Evolutionary conservation across 1,140 invertebrate species (phyloP).

Genomic region (Ceratina australensis): DNA sequence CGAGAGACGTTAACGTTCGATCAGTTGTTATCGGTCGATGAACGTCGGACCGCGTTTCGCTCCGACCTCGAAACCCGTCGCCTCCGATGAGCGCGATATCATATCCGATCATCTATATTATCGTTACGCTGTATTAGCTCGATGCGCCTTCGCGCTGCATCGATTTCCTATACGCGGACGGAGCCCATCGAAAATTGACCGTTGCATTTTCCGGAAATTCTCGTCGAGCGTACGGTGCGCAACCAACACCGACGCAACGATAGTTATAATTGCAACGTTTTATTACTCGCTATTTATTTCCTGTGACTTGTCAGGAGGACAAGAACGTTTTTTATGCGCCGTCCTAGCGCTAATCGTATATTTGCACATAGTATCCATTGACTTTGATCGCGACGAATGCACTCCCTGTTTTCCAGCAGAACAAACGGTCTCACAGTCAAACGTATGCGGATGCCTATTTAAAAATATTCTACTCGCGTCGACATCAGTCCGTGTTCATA

Average conservation of each 20-base stretch:
- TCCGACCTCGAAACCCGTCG: conserved; percentile 11
- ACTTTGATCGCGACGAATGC: no score
- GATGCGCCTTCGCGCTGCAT: conserved; percentile 8
- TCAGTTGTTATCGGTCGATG: conserved; percentile 28
- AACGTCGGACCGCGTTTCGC: conserved; percentile 26
- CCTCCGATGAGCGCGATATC: conserved; percentile 6
- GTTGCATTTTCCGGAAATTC: conserved; percentile 9
- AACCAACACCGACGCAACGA: no score
- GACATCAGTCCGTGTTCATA: no score
- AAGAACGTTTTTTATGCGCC: no score
- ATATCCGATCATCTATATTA: no score
- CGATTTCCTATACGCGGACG: conserved; percentile 14
- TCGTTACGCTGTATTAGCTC: conserved; percentile 21
- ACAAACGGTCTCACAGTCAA: no score
- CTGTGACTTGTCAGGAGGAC: neutral
- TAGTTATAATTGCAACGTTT: no score
- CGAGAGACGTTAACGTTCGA: neutral
- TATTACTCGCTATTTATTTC: conserved; percentile 28
- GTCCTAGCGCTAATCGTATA: no score
- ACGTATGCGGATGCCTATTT: no score
- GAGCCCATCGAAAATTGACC: neutral
- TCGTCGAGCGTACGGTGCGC: neutral
- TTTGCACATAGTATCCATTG: no score
- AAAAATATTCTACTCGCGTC: no score
- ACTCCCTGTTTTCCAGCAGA: no score